Evolutionary conservation across 1,140 invertebrate genomes (phyloP), one percentile per base, ranked within the genome.

Genomic region (Drosophila willistoni): DNA sequence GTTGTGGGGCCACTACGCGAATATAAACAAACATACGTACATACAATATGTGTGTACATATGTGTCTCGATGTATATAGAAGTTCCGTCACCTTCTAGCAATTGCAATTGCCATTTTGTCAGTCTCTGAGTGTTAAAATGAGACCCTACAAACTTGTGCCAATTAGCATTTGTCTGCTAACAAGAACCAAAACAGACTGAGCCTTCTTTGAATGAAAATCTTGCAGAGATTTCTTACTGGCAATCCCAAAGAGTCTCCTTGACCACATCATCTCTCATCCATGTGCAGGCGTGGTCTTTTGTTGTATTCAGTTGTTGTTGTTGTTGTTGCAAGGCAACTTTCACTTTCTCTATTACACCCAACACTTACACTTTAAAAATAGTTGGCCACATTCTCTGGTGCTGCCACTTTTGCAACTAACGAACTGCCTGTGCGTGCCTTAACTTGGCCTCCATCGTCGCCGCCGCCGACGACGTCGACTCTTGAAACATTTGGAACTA

Each of bases 321-420:
- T n/a, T 56, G 22, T 39, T 17, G 39, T 19, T 14, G 57, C 5
- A 19, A 67, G 47, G 70, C 83, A 87, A 86, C 83, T 86, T 86
- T 86, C 83, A 87, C 83, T 86, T 86, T 86, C 75, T 77, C 73
- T 65, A 64, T 55, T 36, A 51, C 47, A 34, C 29, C 51, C n/a
- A 47, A 59, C 59, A 77, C 61, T 77, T 71, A 71, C 62, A 51
- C 44, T 51, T 51, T 51, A 77, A 77, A 77, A 77, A 77, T 77
- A 77, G 74, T 68, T 62, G 56, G 22, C 59, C 73, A 68, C 71
- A 62, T 71, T 55, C 39, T 55, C 57, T 57, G 14, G n/a, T 59
- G 9, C 42, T 71, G 71, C 61, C 36, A 33, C 36, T 72, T 55
- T 14, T 36, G 13, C 2, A 59, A 42, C 73, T 76, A 64, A 76